A percentile compares a stretch with the other conserved stretches of the same genome.
These are phyloP conservation scores for Sebastes fasciatus DNA, from an alignment of 2,113 vertebrate species.

Conservation along the genomic window DNA sequence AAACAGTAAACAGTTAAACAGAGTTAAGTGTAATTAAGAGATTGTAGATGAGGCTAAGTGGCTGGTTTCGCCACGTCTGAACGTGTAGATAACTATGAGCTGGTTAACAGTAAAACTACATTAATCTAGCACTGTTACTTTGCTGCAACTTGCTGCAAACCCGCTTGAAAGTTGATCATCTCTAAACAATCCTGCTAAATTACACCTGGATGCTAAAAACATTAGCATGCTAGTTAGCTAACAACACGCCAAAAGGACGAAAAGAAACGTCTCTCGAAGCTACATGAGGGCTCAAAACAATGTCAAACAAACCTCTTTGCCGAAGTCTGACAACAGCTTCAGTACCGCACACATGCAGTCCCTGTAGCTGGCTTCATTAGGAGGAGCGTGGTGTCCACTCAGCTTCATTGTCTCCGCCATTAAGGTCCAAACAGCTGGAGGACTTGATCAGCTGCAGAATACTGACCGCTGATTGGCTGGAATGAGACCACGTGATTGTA, in stretches of 20 bases:
- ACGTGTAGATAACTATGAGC: not conserved
- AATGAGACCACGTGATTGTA: not conserved
- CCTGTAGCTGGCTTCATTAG: slow-evolving; percentile 37
- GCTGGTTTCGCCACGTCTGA: not conserved
- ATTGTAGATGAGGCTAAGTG: not conserved
- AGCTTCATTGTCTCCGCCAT: slow-evolving; percentile 78
- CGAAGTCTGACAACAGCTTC: slow-evolving; percentile 72
- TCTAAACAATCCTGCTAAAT: not conserved
- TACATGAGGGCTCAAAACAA: not conserved
- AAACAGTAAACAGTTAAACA: no score
- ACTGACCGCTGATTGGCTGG: slow-evolving; percentile 71
- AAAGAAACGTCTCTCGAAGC: not conserved
- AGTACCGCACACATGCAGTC: slow-evolving; percentile 72
- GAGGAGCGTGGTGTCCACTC: not conserved
- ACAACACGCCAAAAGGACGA: not conserved
- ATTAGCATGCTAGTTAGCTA: slow-evolving; percentile 65
- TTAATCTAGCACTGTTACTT: not conserved
- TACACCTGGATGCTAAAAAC: slow-evolving; percentile 64
- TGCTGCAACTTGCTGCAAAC: not conserved
- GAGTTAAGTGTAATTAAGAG: not conserved
- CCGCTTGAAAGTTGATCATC: not conserved
- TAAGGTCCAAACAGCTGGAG: slow-evolving; percentile 22
- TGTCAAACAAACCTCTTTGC: slow-evolving; percentile 79
- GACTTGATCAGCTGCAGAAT: not conserved
- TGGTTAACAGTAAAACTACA: not conserved